Base-by-base conservation (phyloP, 2,888 invertebrate genomes). In the Temnothorax ravouxi region DNA sequence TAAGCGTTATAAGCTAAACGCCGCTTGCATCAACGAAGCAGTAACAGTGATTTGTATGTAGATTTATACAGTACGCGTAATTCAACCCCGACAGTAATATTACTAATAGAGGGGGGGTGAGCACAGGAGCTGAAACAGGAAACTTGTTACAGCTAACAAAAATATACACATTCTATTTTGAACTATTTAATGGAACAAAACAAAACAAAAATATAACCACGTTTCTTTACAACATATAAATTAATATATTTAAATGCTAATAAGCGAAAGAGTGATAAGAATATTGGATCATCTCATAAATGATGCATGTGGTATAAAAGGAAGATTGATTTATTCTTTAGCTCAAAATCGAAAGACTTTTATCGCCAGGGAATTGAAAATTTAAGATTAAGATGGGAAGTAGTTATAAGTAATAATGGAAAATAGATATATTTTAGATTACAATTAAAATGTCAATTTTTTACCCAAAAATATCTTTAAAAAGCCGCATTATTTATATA, bases 21-120 rank as follows among this genome's bases (percentile, higher is more conserved):
- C 3, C 29, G 62, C 50, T 41, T 56, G 54, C 44, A n/a, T n/a
- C n/a, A 71, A 77, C 66, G 4, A 41, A 71, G n/a, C 72, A 21
- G 1, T n/a, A n/a, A n/a, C n/a, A n/a, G n/a, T n/a, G n/a, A n/a
- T n/a, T n/a, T n/a, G 18, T 69, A 84, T 80, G 84, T n/a, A 69
- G 71, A 83, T 83, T 84, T 84, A 84, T 80, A 71, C 72, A 29
- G n/a, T 38, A 54, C 34, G 64, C 72, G 38, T 80, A 84, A 84
- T 72, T 84, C 71, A 72, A 64, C 25, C 9, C 3, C n/a, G 18
- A 67, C 15, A 52, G 34, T 52, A 59, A 4, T 54, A 34, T 56
- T 15, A 25, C 38, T 67, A 76, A 76, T 82, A 66, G 25, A 52
- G 15, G n/a, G 21, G 15, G n/a, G 21, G n/a, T 41, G 52, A 74